Conservation (phyloP, 2,888 invertebrate species). For the Epirrita christyi region DNA sequence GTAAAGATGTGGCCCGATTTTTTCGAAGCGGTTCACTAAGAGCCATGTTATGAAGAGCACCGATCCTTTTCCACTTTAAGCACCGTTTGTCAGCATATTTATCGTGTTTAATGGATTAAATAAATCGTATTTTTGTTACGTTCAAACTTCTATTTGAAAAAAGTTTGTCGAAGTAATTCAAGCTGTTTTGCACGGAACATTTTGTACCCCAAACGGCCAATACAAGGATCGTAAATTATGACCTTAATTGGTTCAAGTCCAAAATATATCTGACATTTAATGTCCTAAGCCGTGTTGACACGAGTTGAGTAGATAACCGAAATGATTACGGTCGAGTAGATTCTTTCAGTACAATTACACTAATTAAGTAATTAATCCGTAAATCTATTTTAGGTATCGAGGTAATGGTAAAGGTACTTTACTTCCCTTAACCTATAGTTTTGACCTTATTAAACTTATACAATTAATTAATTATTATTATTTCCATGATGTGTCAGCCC, state of each 20-base stretch:
- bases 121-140: not conserved
- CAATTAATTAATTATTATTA: no score
- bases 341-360: not conserved
- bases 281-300: not conserved
- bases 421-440: no score
- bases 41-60: no score
- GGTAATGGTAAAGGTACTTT: no score
- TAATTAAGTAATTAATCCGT: no score
- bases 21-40: no score
- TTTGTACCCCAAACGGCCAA: not conserved
- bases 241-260: constrained; percentile 11
- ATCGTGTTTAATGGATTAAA: not conserved
- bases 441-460: no score
- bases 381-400: no score
- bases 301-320: not conserved
- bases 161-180: not conserved
- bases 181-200: not conserved
- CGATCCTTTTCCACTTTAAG: no score
- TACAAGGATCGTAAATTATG: constrained; percentile 4
- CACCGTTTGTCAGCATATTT: no score
- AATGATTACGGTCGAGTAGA: not conserved
- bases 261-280: constrained; percentile 1
- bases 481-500: no score
- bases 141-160: not conserved
- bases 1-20: no score